Percentiles rank a stretch among this genome's conserved stretches.
phyloP scores from a whole-genome alignment of 2,113 vertebrate genomes.

The Thryonomys swinderianus region DNA sequence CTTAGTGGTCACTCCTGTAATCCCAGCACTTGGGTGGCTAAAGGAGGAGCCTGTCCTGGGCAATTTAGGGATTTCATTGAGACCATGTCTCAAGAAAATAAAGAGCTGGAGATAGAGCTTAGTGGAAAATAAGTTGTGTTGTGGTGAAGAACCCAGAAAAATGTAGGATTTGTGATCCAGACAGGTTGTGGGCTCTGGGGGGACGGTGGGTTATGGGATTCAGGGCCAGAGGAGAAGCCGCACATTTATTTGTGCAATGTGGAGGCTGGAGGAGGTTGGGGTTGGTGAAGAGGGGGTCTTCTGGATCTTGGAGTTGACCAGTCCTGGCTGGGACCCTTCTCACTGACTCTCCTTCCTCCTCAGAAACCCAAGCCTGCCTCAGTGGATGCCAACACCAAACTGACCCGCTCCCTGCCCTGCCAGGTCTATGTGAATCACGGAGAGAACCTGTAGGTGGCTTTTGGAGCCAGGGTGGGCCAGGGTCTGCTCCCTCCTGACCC shows the following conservation, averaged over 20 bases:
- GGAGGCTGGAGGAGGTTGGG: neutral
- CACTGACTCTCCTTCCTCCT: neutral
- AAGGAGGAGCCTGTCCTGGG: neutral
- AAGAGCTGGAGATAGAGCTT: neutral
- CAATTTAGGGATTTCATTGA: neutral
- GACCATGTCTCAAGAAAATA: neutral
- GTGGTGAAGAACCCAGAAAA: neutral
- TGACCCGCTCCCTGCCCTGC: constrained; percentile 94
- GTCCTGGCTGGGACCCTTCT: neutral
- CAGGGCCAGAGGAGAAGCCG: neutral
- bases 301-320: neutral
- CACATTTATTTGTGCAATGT: neutral
- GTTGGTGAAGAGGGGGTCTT: neutral
- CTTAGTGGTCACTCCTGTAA: neutral
- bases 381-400: constrained; percentile 92
- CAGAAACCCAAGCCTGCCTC: constrained; percentile 95
- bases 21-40: neutral
- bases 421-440: constrained; percentile 96
- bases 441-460: constrained; percentile 93
- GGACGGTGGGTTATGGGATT: neutral
- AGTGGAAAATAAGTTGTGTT: neutral
- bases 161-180: neutral
- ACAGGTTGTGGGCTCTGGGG: neutral
- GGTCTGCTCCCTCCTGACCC: accelerated
- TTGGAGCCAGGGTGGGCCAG: accelerated